A percentile compares a stretch with the other conserved stretches of the same genome.
Conservation (phyloP, 2,888 invertebrate species). For the Amphipyra berbera region DNA sequence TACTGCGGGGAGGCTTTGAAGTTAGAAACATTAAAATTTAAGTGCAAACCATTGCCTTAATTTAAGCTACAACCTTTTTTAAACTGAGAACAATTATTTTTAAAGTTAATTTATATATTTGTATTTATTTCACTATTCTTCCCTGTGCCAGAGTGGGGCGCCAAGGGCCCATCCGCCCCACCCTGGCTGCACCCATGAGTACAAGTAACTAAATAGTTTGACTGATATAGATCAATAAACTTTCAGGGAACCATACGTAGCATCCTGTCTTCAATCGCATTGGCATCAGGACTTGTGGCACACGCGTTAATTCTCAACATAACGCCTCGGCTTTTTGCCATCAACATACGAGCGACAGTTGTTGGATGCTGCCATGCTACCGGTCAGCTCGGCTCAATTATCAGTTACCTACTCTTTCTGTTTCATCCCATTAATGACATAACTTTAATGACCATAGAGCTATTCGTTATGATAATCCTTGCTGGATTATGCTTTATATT, state of each 20-base stretch:
- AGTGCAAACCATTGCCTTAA: too few relatives aligned
- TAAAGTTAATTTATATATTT: too few relatives aligned
- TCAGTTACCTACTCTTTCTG: constrained; percentile 72
- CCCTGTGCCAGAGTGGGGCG: too few relatives aligned
- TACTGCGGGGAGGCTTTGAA: too few relatives aligned
- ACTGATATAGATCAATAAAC: not conserved
- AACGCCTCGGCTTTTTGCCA: constrained; percentile 79
- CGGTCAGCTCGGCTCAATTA: constrained; percentile 78
- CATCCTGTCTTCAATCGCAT: constrained; percentile 69
- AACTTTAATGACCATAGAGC: constrained; percentile 63
- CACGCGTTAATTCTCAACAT: constrained; percentile 76
- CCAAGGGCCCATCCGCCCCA: too few relatives aligned
- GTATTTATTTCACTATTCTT: too few relatives aligned
- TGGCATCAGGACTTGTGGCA: constrained; percentile 73
- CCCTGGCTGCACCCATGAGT: too few relatives aligned
- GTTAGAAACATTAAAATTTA: too few relatives aligned
- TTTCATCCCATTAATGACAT: constrained; percentile 66
- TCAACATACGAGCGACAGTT: constrained; percentile 76
- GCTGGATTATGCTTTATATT: constrained; percentile 69
- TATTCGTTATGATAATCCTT: constrained; percentile 64
- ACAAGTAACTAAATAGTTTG: not conserved
- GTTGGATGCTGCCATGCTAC: constrained; percentile 78
- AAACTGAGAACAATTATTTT: too few relatives aligned
- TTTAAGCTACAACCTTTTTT: too few relatives aligned
- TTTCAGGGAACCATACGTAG: constrained; percentile 70